A percentile compares a stretch with the other conserved stretches of the same genome.
These are phyloP conservation scores for Desmophyllum pertusum DNA, from an alignment of 92 coral and sea anemone genomes.

Conservation along the genomic window DNA sequence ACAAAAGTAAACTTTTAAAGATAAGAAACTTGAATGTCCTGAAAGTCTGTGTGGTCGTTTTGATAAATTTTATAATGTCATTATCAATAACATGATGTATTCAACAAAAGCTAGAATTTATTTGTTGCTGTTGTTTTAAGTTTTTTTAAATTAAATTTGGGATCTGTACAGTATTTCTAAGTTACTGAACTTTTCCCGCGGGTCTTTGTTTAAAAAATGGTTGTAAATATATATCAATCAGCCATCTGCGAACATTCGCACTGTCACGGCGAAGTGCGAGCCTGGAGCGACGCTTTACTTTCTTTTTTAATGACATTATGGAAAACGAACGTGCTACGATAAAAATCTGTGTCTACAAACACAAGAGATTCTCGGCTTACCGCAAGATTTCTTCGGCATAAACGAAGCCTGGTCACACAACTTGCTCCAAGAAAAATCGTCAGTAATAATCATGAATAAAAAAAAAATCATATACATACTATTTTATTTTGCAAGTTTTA, in stretches of 20 bases:
- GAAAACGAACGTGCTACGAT: background rate
- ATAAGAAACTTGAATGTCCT: background rate
- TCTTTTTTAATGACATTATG: background rate
- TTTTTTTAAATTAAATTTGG: background rate
- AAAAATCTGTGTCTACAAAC: background rate
- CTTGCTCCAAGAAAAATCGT: background rate
- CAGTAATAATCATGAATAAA: background rate
- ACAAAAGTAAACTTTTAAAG: conserved; percentile 7
- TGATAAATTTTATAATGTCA: background rate
- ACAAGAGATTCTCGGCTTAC: background rate
- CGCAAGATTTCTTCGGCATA: background rate
- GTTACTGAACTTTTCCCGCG: background rate
- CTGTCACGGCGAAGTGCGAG: background rate
- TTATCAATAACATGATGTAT: background rate
- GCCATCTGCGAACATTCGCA: background rate
- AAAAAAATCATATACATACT: background rate
- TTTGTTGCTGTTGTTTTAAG: background rate
- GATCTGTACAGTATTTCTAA: background rate
- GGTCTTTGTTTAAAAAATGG: background rate
- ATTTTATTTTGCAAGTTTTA: background rate
- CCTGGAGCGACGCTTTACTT: background rate
- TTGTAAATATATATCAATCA: background rate
- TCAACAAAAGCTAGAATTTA: background rate
- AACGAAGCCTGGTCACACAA: background rate
- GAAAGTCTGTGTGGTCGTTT: background rate